Evolutionary conservation across 2,888 invertebrate genomes (phyloP), one percentile per base, ranked within the genome.

Genomic region (Syrista parreyssii): DNA sequence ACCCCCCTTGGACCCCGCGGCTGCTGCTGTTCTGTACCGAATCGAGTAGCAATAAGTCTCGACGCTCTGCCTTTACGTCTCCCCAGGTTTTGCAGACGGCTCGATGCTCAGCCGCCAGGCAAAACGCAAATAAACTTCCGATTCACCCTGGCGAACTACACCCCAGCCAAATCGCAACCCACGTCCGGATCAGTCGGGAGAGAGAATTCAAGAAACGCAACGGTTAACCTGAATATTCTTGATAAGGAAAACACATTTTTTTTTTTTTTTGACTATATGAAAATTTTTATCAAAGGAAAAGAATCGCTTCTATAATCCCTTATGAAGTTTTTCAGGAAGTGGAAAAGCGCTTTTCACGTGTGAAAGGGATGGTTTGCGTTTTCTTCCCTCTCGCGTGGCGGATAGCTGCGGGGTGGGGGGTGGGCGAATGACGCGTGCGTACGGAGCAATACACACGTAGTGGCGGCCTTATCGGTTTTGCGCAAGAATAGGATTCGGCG

Each of bases 401-500:
- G 40, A 11, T 11, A 35, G 68, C 68, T 11, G 30, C 3, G 12
- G 12, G 36, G 35, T 35, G 12, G 15, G 36, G 36, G 36, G 15
- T 35, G 35, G 35, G 1, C 4, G 69, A 32, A 3, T 30, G 31
- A 69, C 78, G 82, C 79, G 83, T 85, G 86, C 86, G 87, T 86
- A 85, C 83, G 82, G 85, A 86, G 40, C 36, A 84, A 88, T 85
- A 87, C 86, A 75, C 69, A 76, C 86, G 86, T 84, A 86, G 88
- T 86, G 87, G 88, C 87, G 84, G 86, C 84, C 91, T 91, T 91
- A 91, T 91, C 91, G 87, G 89, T 90, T 91, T 91, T 91, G 91
- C 90, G 89, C 91, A 91, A 91, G 91, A 91, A 91, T 91, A 89
- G 90, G 90, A 91, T 91, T 91, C 91, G 87, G 86, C 88, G 87